Percentiles rank a stretch among this genome's conserved stretches.
Evolutionary conservation across 2,797 vertebrate genomes (phyloP).

Genomic region (Phoxinus dragarum): DNA sequence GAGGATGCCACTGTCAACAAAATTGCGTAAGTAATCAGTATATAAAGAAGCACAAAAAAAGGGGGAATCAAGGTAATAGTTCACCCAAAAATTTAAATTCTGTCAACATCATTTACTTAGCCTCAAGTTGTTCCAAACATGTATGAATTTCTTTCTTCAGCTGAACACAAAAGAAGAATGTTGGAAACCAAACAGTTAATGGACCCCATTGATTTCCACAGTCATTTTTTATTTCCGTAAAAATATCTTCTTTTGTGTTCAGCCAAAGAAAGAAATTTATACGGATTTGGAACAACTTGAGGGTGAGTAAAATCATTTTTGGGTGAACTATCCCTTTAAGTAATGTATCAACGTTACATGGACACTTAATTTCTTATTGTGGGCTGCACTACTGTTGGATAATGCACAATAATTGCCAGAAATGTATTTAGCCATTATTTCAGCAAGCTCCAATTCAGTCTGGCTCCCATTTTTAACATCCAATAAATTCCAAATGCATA

Average conservation of each 20-base stretch:
- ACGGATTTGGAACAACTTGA: not conserved
- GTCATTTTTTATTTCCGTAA: not conserved
- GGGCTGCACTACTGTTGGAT: not conserved
- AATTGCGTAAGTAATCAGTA: constrained; percentile 89
- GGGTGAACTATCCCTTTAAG: not conserved
- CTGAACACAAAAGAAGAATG: no score
- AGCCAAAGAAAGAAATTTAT: not conserved
- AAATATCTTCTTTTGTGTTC: not conserved
- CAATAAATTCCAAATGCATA: constrained; percentile 14
- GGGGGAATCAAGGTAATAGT: not conserved
- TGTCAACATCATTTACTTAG: not conserved
- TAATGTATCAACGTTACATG: not conserved
- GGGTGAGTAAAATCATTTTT: not conserved
- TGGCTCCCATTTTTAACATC: not conserved
- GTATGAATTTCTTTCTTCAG: no score
- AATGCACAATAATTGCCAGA: not conserved
- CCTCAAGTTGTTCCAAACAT: no score
- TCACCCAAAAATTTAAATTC: no score
- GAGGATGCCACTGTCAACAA: constrained; percentile 98
- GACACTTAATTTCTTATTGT: not conserved
- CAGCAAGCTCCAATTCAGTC: not conserved
- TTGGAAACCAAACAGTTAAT: not conserved
- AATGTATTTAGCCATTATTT: not conserved
- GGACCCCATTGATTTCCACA: not conserved
- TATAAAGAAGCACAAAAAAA: not conserved